Percentiles rank a stretch among this genome's conserved stretches.
Evolutionary conservation across 2,888 invertebrate genomes (phyloP).

Genomic region (Panzeria rudis): DNA sequence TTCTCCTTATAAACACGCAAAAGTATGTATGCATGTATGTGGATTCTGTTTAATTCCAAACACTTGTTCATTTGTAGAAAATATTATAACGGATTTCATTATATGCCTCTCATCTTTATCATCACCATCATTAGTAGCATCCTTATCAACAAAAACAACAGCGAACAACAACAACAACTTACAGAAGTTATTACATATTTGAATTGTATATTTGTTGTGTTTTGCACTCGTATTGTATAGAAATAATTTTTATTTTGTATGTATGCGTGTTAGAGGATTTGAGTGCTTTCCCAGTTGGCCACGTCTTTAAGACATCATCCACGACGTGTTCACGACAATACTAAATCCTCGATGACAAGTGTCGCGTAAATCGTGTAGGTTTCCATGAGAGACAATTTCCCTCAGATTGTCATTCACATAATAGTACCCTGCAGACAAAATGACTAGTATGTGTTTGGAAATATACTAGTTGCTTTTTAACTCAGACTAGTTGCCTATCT

Average conservation of each 20-base stretch:
- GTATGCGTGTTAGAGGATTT: not conserved
- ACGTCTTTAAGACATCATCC: no score
- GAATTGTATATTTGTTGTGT: not conserved
- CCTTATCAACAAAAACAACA: constrained; percentile 25
- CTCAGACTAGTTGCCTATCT: no score
- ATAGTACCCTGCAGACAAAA: no score
- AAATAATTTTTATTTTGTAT: constrained; percentile 35
- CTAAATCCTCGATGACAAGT: no score
- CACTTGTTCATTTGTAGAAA: constrained; percentile 62
- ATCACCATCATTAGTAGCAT: constrained; percentile 40
- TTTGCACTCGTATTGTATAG: constrained; percentile 12
- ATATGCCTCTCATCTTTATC: constrained; percentile 46
- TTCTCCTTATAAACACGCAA: not conserved
- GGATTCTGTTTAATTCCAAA: constrained; percentile 40
- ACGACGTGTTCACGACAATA: no score
- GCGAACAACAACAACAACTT: not conserved
- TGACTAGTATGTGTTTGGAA: no score
- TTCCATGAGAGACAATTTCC: no score
- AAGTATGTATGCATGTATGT: no score
- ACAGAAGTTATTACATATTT: constrained; percentile 22
- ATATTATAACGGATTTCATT: constrained; percentile 63
- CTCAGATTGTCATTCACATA: no score
- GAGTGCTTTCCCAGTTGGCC: no score
- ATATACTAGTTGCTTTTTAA: no score
- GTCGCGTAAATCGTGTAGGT: no score